phyloP scores from a whole-genome alignment of 2,888 invertebrate genomes.

The Petrolisthes cinctipes region DNA sequence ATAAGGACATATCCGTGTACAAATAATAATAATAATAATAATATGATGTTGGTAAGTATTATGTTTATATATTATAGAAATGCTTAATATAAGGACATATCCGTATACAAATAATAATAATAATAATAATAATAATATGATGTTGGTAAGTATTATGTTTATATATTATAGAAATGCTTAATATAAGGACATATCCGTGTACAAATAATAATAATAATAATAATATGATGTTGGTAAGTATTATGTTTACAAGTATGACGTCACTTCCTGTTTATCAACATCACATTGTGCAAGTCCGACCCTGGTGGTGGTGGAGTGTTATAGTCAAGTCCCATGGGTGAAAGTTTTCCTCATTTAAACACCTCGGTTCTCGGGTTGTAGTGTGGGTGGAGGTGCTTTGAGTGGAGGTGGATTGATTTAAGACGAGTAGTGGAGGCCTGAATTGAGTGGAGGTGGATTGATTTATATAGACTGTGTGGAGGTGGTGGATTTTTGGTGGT shows the following conservation, averaged over 20 bases:
- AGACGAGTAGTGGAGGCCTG: too few relatives aligned
- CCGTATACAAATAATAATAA: neutral
- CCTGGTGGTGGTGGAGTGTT: neutral
- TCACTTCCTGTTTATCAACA: conserved; percentile 29
- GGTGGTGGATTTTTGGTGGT: too few relatives aligned
- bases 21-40: neutral
- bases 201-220: too few relatives aligned
- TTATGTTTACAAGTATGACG: conserved; percentile 32
- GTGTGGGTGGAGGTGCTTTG: too few relatives aligned
- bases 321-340: neutral
- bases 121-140: neutral
- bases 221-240: neutral
- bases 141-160: too few relatives aligned
- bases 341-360: neutral
- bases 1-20: neutral
- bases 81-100: neutral
- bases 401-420: too few relatives aligned
- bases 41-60: too few relatives aligned
- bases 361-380: neutral
- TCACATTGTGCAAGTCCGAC: conserved; percentile 23
- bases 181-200: neutral
- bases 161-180: neutral
- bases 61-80: neutral
- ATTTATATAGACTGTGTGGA: too few relatives aligned
- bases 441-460: too few relatives aligned